Conservation (phyloP, 2,797 vertebrate species). For the Accipiter minullus region DNA sequence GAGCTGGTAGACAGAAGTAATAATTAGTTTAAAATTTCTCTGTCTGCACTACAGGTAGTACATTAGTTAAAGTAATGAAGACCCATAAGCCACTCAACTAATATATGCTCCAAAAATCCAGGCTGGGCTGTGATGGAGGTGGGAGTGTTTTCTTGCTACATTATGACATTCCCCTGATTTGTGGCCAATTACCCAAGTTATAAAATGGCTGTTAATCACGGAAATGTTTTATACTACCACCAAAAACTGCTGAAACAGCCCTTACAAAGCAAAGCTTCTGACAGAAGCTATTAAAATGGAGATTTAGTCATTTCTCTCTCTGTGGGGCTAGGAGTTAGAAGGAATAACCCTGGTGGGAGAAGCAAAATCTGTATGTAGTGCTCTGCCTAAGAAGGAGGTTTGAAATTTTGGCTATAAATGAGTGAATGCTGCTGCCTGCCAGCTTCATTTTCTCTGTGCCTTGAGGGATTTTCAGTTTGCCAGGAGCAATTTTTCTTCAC, state of each 20-base stretch:
- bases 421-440: conserved; percentile 28
- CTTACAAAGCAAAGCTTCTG: conserved; percentile 73
- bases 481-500: conserved; percentile 63
- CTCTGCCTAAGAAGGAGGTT: conserved; percentile 7
- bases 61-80: conserved; percentile 75
- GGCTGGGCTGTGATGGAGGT: conserved; percentile 45
- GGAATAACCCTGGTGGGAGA: conserved; percentile 40
- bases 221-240: conserved; percentile 66
- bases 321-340: conserved; percentile 40
- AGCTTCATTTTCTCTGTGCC: conserved; percentile 35
- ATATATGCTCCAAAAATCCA: conserved; percentile 57
- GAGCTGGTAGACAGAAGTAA: conserved; percentile 37
- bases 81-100: conserved; percentile 54
- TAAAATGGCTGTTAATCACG: conserved; percentile 75
- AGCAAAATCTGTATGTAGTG: conserved; percentile 16
- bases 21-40: conserved; percentile 60
- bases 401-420: conserved; percentile 26
- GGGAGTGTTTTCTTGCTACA: conserved; percentile 67
- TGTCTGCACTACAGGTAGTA: conserved; percentile 60
- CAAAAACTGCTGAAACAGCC: conserved; percentile 72
- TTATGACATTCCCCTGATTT: conserved; percentile 72
- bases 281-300: conserved; percentile 74
- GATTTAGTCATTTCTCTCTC: conserved; percentile 69
- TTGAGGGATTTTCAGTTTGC: conserved; percentile 52
- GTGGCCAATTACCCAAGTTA: conserved; percentile 75